These are phyloP conservation scores for Dendroctonus valens DNA, from an alignment of 1,140 invertebrate genomes.

Conservation along the genomic window DNA sequence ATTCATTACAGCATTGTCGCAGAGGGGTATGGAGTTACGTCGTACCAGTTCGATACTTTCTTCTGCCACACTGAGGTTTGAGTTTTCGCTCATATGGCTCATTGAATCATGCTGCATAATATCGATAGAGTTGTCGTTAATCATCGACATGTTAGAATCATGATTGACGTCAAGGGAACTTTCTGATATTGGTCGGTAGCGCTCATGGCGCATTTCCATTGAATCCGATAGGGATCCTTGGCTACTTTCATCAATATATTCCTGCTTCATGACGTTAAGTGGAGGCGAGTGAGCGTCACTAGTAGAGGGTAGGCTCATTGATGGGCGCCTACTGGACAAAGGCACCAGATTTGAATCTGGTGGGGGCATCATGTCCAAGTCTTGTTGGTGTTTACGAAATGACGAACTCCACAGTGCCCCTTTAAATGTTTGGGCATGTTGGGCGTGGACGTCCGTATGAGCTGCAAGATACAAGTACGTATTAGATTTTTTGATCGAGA, in stretches of 20 bases:
- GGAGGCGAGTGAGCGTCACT: conserved; percentile 49
- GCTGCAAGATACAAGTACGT: conserved; percentile 48
- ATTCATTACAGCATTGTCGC: conserved; percentile 41
- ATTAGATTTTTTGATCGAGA: conserved; percentile 39
- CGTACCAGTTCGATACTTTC: conserved; percentile 43
- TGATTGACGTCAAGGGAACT: conserved; percentile 51
- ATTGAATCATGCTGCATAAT: conserved; percentile 42
- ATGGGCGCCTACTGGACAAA: conserved; percentile 56
- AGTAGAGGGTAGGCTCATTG: conserved; percentile 48
- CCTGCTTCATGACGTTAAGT: conserved; percentile 61
- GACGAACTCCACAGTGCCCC: conserved; percentile 49
- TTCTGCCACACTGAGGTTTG: conserved; percentile 51
- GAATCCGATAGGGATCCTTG: conserved; percentile 57
- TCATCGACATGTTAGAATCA: conserved; percentile 48
- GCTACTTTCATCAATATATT: conserved; percentile 68
- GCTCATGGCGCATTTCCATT: conserved; percentile 39
- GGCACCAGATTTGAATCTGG: conserved; percentile 56
- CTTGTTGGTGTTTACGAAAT: conserved; percentile 52
- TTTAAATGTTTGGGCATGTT: conserved; percentile 43
- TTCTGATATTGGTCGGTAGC: conserved; percentile 47
- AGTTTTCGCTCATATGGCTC: conserved; percentile 51
- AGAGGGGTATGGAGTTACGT: conserved; percentile 33
- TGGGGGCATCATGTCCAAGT: conserved; percentile 62
- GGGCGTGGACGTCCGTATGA: conserved; percentile 38
- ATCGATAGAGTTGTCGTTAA: conserved; percentile 55